Conservation (phyloP, 2,113 vertebrate genomes). For the Pandion haliaetus region DNA sequence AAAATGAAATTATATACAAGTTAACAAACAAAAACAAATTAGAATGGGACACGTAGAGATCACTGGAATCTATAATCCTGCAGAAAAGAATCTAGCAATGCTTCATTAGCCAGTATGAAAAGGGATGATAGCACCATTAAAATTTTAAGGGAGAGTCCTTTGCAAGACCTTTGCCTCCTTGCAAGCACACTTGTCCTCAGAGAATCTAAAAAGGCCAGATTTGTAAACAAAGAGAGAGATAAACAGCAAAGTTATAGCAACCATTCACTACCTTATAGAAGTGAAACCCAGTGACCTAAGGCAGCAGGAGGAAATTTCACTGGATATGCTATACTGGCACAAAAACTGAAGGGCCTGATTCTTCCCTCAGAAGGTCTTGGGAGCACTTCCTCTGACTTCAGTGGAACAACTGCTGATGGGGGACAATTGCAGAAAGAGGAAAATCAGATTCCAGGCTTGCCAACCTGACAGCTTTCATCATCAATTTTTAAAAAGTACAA, state of each 20-base stretch:
- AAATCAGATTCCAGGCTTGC: background rate
- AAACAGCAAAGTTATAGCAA: background rate
- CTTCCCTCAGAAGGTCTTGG: background rate
- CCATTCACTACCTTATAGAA: background rate
- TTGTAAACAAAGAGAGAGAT: background rate
- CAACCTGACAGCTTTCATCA: fast-evolving
- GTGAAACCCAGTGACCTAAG: background rate
- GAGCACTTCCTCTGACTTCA: background rate
- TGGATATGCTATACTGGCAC: background rate
- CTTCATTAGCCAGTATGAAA: background rate
- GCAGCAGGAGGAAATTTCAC: background rate
- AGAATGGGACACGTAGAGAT: background rate
- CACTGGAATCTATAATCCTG: background rate
- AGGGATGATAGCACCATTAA: background rate
- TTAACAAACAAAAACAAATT: background rate
- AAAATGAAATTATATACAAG: background rate
- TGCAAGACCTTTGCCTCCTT: no score
- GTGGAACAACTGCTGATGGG: background rate
- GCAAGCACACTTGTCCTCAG: background rate
- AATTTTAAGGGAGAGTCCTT: background rate
- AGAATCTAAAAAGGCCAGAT: background rate
- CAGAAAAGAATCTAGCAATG: background rate
- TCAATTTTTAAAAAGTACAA: background rate
- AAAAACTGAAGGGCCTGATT: background rate
- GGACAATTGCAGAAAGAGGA: background rate